Base-by-base conservation (phyloP, 2,113 vertebrate genomes). In the Andinoacara biseriatus region DNA sequence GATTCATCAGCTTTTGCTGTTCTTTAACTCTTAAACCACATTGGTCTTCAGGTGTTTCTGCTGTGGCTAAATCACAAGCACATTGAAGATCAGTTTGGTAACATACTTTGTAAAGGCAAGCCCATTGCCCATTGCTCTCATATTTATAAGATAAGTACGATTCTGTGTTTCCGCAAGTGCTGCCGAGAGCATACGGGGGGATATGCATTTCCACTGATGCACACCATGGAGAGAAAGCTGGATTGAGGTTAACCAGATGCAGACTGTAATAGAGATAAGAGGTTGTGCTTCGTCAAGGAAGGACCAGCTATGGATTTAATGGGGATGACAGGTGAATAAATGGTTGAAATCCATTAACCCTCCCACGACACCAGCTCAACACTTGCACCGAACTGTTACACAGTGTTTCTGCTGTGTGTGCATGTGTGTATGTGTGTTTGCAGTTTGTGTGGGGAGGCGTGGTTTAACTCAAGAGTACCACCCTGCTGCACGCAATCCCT, bases 251-350 rank as follows among this genome's bases (percentile, higher is more conserved):
- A 84, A 91, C 90, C 90, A 91, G 94, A 92, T 7, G 40, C 80
- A 78, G 62, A 61, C 80, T 87, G 82, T 78, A 86, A 76, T 33
- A 49, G 60, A 87, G 85, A 91, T 89, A 91, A 90, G 82, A 89
- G 83, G 83, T 88, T 80, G 92, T 35, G 58, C 75, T 82, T 87
- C 86, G 84, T 92, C 89, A 90, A 46, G 62, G 85, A 81, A 89
- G 63, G 57, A 78, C 56, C 67, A 81, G 87, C 76, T 63, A 79
- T 85, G 86, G 90, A 83, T 83, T 87, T 91, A 86, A 91, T 86
- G 60, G 87, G 74, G 80, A 75, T 93, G 94, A 94, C 92, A 94
- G 89, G 91, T 93, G 90, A 93, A 91, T 91, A 86, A 90, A 94
- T 89, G 94, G 88, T 89, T 86, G 83, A 86, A 90, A 90, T 85